Percentiles rank a stretch among this genome's conserved stretches.
Conservation (phyloP, 1,140 invertebrate genomes). For the Mactra quadrangularis region DNA sequence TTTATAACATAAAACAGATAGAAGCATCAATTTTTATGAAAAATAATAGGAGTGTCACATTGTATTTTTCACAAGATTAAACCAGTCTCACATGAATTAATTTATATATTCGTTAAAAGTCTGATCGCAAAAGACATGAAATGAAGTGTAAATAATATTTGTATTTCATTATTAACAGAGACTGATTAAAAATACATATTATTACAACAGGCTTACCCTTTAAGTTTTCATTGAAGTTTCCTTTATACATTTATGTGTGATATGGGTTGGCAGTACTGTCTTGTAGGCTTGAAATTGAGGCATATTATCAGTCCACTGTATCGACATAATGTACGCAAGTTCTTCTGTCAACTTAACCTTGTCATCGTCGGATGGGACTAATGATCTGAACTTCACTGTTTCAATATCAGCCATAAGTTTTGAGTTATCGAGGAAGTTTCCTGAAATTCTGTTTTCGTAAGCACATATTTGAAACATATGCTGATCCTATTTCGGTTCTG, state of each 20-base stretch:
- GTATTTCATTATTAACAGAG: neutral
- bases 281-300: too few relatives aligned
- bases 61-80: neutral
- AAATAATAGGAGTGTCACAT: neutral
- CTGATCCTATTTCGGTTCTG: slow-evolving; percentile 30
- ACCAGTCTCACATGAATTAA: neutral
- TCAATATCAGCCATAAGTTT: neutral
- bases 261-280: neutral
- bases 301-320: neutral
- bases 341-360: neutral
- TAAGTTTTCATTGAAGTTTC: neutral
- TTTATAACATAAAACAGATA: neutral
- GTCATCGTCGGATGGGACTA: neutral
- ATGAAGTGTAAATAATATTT: neutral
- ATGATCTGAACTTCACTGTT: neutral
- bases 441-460: slow-evolving; percentile 31
- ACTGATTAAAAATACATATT: too few relatives aligned
- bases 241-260: neutral
- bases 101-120: neutral
- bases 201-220: neutral
- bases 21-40: neutral
- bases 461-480: slow-evolving; percentile 48
- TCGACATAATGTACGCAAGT: neutral
- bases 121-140: neutral
- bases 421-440: slow-evolving; percentile 20